Evolutionary conservation across 2,113 vertebrate genomes (phyloP).

Genomic region (Mobula birostris): DNA sequence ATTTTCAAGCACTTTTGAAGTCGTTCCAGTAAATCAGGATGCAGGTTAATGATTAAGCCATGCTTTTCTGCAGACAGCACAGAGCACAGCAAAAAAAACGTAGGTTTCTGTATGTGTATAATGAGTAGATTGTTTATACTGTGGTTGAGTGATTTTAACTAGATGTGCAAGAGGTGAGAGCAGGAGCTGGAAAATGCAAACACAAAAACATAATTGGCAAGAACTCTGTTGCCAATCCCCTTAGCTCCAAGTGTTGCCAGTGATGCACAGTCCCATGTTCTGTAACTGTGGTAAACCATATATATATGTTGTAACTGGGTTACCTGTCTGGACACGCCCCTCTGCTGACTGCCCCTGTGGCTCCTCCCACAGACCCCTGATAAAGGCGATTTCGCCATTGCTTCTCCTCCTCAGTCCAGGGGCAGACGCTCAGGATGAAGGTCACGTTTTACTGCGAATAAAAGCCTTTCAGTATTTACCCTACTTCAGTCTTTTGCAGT

Average conservation of each 20-base stretch:
- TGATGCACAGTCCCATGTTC: neutral
- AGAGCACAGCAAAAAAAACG: neutral
- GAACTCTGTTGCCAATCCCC: no score
- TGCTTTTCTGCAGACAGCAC: neutral
- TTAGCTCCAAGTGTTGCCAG: neutral
- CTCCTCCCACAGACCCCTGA: no score
- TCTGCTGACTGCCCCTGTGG: no score
- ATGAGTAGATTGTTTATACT: neutral
- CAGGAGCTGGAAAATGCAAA: neutral
- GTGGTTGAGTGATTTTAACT: slow-evolving; percentile 4
- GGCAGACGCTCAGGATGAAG: no score
- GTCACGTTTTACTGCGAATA: no score
- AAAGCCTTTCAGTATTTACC: no score
- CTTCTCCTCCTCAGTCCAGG: no score
- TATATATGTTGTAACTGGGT: no score
- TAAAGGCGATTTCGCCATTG: no score
- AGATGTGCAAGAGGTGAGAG: neutral
- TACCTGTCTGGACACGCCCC: no score
- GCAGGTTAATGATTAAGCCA: neutral
- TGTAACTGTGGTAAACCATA: no score
- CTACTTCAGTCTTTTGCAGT: no score
- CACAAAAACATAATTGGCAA: neutral
- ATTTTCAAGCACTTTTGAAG: neutral
- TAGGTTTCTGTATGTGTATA: neutral
- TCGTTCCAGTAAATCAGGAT: neutral